phyloP scores from a whole-genome alignment of 2,113 vertebrate species.

The Pachycephala philippinensis region DNA sequence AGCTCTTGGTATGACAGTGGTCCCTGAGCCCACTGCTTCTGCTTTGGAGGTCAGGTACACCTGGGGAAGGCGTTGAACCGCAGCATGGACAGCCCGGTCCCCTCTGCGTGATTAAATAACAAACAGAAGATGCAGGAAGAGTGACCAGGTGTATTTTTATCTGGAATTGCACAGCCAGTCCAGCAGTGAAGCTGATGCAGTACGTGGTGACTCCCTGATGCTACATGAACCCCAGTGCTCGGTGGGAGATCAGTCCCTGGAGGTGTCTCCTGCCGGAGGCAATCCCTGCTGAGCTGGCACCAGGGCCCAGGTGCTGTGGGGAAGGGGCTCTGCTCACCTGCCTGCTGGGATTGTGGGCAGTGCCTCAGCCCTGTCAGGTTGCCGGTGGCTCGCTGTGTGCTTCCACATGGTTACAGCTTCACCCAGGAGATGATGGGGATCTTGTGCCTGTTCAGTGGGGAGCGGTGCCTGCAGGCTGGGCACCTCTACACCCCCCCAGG shows the following conservation, averaged over 20 bases:
- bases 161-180: not conserved
- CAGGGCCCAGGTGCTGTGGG: not conserved
- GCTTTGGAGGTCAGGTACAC: not conserved
- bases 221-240: fast-evolving
- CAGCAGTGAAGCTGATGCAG: not conserved
- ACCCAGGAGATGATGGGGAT: fast-evolving
- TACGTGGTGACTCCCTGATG: fast-evolving
- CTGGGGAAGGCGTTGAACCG: not conserved
- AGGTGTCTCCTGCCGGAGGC: not conserved
- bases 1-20: not conserved
- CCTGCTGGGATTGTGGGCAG: fast-evolving
- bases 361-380: not conserved
- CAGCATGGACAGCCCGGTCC: not conserved
- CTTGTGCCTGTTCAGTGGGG: not conserved
- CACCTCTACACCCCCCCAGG: not conserved
- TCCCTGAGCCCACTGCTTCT: not conserved
- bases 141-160: not conserved
- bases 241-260: not conserved
- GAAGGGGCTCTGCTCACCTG: not conserved
- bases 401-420: fast-evolving
- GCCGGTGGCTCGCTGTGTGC: fast-evolving
- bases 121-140: not conserved
- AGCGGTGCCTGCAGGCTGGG: fast-evolving
- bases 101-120: too few relatives aligned
- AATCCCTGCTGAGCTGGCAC: not conserved